Evolutionary conservation across 2,113 vertebrate genomes (phyloP), one percentile per base, ranked within the genome.

Genomic region (Syngnathus typhle): DNA sequence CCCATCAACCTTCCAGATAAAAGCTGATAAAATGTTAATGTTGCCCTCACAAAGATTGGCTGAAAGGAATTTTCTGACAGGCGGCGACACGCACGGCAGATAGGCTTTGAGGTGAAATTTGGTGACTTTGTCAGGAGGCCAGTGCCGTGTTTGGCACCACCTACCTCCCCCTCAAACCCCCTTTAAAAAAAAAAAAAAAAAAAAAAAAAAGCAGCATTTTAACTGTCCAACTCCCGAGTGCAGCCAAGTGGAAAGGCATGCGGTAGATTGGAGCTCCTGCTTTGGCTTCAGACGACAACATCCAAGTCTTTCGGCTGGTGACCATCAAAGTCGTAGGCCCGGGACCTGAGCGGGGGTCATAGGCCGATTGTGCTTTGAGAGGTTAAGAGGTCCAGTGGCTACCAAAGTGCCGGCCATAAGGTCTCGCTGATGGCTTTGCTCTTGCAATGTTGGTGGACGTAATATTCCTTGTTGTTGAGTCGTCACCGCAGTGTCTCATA

Each of bases 241-340:
- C 86, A 84, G 74, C 73, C 81, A 66, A 86, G 85, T 85, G 88
- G 84, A 88, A 89, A 88, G 88, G 86, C 85, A 88, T 83, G 86
- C 68, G 12, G 79, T 60, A 65, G 77, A 69, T 73, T 11, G 81
- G 80, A 83, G 74, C 66, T 64, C 75, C 39, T 63, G 60, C 80
- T 56, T 41, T 65, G 71, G 68, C 75, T 32, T 32, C 27, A 32
- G 27, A 32, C 27, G 27, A 32, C 27, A 32, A 32, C 27, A 32
- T 32, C 27, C 27, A 32, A 32, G 54, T 23, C 21, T 55, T 55
- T 55, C 21, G 54, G 11, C 6, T 10, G 11, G 11, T 32, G 54
- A 27, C 21, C 54, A 5, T 55, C 23, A 7, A 55, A 55, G 23
- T 32, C n/a, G 51, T 21, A 52, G 51, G 19, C n/a, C 6, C 7